Percentiles rank a stretch among this genome's conserved stretches.
Conservation (phyloP, 2,113 vertebrate genomes). For the Cisticola juncidis region DNA sequence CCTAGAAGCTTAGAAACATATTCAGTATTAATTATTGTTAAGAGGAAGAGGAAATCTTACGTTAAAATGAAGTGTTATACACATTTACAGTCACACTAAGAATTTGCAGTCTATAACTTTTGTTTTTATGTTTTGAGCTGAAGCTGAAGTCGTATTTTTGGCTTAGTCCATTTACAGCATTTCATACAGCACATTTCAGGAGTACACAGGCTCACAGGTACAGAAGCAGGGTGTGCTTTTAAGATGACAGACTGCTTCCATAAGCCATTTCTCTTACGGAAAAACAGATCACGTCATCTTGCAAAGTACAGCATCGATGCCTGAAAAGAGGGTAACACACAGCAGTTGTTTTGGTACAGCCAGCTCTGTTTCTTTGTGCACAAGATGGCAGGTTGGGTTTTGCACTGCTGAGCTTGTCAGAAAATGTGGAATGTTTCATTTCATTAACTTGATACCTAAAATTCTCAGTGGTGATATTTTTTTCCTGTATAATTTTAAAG, state of each 20-base stretch:
- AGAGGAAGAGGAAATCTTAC: background rate
- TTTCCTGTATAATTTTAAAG: background rate
- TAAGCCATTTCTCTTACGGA: background rate
- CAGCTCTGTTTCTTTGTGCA: background rate
- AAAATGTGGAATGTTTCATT: background rate
- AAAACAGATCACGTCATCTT: background rate
- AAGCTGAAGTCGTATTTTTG: background rate
- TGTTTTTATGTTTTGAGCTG: background rate
- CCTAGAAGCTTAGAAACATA: background rate
- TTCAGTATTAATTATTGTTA: background rate
- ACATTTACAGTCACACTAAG: background rate
- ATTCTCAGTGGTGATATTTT: background rate
- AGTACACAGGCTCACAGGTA: background rate
- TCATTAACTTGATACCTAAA: background rate
- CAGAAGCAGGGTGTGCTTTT: background rate
- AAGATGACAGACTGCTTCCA: background rate
- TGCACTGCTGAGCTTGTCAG: background rate
- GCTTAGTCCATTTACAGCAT: background rate
- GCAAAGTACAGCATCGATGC: fast-evolving
- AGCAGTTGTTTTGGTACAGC: background rate
- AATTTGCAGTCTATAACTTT: background rate
- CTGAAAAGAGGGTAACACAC: background rate
- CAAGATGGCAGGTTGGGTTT: background rate
- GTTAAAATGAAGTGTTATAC: background rate
- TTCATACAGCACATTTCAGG: background rate